Percentiles rank a stretch among this genome's conserved stretches.
Evolutionary conservation across 2,113 vertebrate species (phyloP).

Genomic region (Tinamus guttatus): DNA sequence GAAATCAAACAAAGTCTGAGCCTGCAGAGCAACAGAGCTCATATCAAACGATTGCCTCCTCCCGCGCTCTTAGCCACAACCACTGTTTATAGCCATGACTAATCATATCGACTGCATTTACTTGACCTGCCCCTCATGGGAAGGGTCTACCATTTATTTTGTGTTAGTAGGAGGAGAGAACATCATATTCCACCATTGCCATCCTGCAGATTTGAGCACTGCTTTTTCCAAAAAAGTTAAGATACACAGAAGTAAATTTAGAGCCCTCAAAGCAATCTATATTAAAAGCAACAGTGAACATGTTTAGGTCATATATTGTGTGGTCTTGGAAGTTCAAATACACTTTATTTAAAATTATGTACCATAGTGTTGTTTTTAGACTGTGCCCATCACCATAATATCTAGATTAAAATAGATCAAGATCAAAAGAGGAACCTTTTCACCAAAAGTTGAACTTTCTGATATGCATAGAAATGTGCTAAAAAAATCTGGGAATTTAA

Average conservation of each 20-base stretch:
- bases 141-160: not conserved
- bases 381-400: not conserved
- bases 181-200: fast-evolving
- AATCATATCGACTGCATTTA: not conserved
- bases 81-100: not conserved
- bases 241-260: not conserved
- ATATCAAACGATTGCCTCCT: not conserved
- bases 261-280: not conserved
- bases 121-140: not conserved
- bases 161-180: not conserved
- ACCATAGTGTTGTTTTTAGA: not conserved
- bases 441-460: not conserved
- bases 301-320: not conserved
- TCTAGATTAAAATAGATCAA: not conserved
- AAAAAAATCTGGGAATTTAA: not conserved
- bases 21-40: not conserved
- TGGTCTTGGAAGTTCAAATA: not conserved
- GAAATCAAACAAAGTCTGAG: fast-evolving
- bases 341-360: not conserved
- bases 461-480: not conserved
- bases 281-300: not conserved
- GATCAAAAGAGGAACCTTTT: not conserved
- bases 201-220: fast-evolving
- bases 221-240: not conserved
- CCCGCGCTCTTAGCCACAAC: not conserved